These are phyloP conservation scores for Bradypus variegatus DNA, from an alignment of 2,797 vertebrate genomes.

Conservation along the genomic window DNA sequence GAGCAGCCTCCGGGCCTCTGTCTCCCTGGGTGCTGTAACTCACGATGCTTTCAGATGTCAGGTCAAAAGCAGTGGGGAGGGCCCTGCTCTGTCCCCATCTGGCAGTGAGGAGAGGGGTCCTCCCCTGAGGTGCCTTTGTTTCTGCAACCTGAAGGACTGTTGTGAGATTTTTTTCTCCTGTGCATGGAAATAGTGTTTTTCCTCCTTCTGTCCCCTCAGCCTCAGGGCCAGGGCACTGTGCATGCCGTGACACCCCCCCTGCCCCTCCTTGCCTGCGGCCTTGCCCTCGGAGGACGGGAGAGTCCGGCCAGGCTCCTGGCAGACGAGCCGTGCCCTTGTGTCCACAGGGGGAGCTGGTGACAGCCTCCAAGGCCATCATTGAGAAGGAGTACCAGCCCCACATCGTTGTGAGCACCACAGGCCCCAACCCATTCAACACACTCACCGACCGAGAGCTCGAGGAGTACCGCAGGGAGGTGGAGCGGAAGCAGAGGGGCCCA, in stretches of 20 bases:
- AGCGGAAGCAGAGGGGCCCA: conserved; percentile 88
- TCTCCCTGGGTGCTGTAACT: no score
- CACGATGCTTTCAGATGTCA: background rate
- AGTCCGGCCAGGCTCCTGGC: background rate
- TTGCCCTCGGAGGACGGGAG: background rate
- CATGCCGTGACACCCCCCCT: background rate
- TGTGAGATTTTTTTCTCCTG: background rate
- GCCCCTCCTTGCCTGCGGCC: conserved; percentile 22
- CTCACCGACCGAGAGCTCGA: conserved; percentile 93
- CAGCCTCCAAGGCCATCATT: conserved; percentile 98
- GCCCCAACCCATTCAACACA: conserved; percentile 97
- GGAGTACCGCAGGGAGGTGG: conserved; percentile 93
- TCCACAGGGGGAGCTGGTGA: conserved; percentile 92
- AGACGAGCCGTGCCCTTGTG: conserved; percentile 13
- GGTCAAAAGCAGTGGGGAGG: no score
- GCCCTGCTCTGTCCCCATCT: no score
- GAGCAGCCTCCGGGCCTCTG: background rate
- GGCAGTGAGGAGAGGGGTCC: background rate
- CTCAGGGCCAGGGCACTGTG: background rate
- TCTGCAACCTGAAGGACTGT: background rate
- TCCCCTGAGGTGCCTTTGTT: background rate
- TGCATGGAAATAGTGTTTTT: background rate
- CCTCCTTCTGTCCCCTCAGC: background rate
- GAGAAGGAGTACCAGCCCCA: conserved; percentile 97
- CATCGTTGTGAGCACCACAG: conserved; percentile 92